These are phyloP conservation scores for Psilanteris sp. DNA, from an alignment of 1,140 invertebrate genomes.

Conservation along the genomic window DNA sequence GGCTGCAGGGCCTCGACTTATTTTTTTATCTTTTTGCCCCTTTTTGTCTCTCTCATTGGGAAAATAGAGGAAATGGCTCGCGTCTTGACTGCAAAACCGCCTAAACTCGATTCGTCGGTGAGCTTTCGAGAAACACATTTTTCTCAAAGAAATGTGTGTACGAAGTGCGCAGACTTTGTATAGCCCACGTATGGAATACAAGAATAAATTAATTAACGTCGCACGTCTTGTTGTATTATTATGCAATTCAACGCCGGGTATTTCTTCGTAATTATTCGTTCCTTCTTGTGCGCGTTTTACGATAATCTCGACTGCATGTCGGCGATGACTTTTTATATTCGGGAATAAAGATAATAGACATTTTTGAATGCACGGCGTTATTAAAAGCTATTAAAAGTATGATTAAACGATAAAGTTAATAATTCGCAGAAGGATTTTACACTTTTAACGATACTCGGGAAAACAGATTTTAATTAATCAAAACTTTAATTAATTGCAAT, in stretches of 20 bases:
- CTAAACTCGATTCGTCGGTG: constrained; percentile 45
- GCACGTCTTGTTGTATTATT: constrained; percentile 4
- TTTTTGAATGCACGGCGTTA: no score
- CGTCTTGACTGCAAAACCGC: constrained; percentile 58
- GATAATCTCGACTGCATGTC: no score
- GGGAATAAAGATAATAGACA: no score
- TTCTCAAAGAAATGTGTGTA: constrained; percentile 31
- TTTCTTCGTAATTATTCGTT: no score
- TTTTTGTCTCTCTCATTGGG: constrained; percentile 56
- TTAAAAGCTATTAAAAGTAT: no score
- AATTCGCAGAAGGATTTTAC: no score
- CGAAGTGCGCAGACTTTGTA: constrained; percentile 25
- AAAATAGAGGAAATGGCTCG: constrained; percentile 54
- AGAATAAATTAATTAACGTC: constrained; percentile 11
- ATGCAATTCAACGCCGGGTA: constrained; percentile 22
- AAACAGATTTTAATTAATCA: no score
- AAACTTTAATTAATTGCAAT: no score
- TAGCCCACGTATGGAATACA: constrained; percentile 34
- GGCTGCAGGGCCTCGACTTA: constrained; percentile 32
- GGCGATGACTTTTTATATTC: no score
- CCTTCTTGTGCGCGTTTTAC: no score
- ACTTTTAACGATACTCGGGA: no score
- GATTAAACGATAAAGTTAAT: no score
- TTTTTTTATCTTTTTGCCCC: neutral
- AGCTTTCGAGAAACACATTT: constrained; percentile 48